Evolutionary conservation across 2,113 vertebrate genomes (phyloP).

Genomic region (Barnardius zonarius): DNA sequence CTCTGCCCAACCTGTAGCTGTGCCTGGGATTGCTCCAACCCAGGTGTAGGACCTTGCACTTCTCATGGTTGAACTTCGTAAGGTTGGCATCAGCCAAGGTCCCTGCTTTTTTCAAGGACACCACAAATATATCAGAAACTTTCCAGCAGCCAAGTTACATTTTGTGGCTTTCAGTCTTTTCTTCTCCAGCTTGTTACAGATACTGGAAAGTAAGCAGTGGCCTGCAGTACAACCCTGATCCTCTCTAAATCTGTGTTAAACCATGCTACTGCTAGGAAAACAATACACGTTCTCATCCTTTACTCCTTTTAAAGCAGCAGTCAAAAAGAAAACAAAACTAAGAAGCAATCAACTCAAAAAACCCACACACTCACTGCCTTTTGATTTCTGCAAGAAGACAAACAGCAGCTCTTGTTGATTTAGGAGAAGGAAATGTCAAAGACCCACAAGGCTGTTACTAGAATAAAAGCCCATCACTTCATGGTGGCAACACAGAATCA

Average conservation of each 20-base stretch:
- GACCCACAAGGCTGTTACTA: background rate
- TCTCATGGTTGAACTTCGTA: too few species aligned
- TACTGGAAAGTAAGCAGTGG: accelerated
- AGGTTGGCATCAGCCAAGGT: background rate
- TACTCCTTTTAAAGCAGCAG: background rate
- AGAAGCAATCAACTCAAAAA: background rate
- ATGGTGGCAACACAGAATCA: background rate
- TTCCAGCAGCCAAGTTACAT: background rate
- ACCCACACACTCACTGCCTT: background rate
- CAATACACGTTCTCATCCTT: background rate
- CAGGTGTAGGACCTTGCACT: too few species aligned
- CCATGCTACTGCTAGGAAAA: background rate
- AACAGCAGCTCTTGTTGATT: background rate
- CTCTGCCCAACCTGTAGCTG: too few species aligned
- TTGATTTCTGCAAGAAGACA: background rate
- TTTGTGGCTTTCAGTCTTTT: background rate
- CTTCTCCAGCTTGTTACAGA: background rate
- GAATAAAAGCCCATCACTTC: background rate
- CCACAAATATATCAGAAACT: background rate
- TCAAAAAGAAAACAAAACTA: background rate
- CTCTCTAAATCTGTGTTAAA: background rate
- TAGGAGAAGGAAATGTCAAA: background rate
- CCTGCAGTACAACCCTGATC: background rate
- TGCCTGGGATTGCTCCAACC: too few species aligned
- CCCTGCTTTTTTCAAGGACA: background rate